Conservation (phyloP, 2,113 vertebrate species). For the Oriolus oriolus region DNA sequence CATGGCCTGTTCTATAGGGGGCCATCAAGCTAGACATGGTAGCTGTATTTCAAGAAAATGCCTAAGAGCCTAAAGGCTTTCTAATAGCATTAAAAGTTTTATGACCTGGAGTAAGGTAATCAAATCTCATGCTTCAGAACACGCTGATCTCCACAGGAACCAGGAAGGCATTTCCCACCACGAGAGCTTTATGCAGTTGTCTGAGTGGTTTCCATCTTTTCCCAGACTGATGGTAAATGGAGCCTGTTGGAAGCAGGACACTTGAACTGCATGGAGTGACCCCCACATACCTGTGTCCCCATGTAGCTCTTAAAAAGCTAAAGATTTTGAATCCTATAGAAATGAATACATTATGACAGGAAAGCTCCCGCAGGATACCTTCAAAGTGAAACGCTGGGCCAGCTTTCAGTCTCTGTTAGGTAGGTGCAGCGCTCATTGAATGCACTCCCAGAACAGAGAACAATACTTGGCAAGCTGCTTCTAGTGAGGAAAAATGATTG, state of each 20-base stretch:
- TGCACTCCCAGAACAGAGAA: slow-evolving; percentile 19
- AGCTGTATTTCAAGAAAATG: slow-evolving; percentile 4
- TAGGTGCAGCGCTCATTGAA: neutral
- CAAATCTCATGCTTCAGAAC: slow-evolving; percentile 19
- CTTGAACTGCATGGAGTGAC: neutral
- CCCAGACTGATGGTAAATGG: neutral
- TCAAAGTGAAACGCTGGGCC: slow-evolving; percentile 18
- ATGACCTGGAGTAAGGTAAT: slow-evolving; percentile 23
- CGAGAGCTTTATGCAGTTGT: neutral
- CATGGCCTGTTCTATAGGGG: neutral
- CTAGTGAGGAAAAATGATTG: slow-evolving; percentile 15
- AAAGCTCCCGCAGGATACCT: slow-evolving; percentile 4
- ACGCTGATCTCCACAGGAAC: neutral
- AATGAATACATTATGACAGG: slow-evolving; percentile 25
- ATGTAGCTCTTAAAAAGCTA: neutral
- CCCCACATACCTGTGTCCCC: neutral
- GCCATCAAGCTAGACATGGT: neutral
- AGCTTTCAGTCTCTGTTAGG: slow-evolving; percentile 35
- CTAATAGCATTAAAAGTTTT: slow-evolving; percentile 23
- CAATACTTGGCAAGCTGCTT: slow-evolving; percentile 22
- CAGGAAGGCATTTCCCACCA: slow-evolving; percentile 15
- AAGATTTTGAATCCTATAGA: slow-evolving; percentile 7
- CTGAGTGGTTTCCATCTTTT: neutral
- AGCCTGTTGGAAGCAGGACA: neutral
- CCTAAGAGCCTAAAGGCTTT: neutral